Evolutionary conservation across 2,113 vertebrate species (phyloP).

Genomic region (Pitta sordida): DNA sequence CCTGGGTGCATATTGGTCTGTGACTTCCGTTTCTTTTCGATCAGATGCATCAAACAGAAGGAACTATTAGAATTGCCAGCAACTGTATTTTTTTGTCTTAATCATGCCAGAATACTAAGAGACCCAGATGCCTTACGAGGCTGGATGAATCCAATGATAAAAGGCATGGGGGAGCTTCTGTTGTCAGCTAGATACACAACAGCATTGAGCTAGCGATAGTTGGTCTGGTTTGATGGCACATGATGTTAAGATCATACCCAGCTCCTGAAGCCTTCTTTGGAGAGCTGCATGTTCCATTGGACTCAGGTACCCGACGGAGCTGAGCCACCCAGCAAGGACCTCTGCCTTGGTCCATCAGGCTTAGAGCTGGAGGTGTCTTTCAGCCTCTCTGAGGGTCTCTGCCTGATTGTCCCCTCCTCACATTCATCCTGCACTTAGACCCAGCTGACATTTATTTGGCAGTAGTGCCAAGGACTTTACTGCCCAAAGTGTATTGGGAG

Average conservation of each 20-base stretch:
- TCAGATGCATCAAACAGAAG: constrained; percentile 40
- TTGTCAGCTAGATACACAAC: not conserved
- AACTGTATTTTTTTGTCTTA: constrained; percentile 22
- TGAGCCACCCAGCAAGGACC: not conserved
- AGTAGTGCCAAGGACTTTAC: not conserved
- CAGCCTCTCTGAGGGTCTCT: not conserved
- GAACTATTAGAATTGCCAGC: constrained; percentile 39
- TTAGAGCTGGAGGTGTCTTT: not conserved
- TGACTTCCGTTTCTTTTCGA: constrained; percentile 49
- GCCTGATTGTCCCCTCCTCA: not conserved
- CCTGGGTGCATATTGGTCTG: constrained; percentile 54
- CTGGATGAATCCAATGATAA: not conserved
- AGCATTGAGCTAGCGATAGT: not conserved
- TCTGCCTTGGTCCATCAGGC: not conserved
- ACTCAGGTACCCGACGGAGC: not conserved
- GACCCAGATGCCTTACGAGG: not conserved
- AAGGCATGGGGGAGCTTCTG: not conserved
- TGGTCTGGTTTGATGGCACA: not conserved
- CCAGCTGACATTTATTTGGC: not conserved
- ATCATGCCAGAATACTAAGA: not conserved
- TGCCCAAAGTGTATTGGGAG: not conserved
- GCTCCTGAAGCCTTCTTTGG: not conserved
- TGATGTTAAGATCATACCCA: not conserved
- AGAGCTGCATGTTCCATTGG: not conserved
- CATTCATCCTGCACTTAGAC: not conserved